A percentile compares a stretch with the other conserved stretches of the same genome.
phyloP scores from a whole-genome alignment of 2,797 vertebrate species.

The Salmo trutta region DNA sequence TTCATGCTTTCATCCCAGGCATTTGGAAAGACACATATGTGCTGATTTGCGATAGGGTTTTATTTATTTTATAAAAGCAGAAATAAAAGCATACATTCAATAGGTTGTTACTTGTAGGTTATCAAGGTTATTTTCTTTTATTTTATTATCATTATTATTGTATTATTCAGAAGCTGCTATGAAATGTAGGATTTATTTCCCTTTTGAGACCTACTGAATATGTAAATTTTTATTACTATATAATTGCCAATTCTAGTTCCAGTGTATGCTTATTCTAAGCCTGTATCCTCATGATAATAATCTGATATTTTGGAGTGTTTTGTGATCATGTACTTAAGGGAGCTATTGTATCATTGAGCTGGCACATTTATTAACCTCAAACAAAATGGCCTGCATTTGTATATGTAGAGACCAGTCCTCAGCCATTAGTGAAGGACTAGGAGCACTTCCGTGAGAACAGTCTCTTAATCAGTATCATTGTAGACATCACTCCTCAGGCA shows the following conservation, averaged over 20 bases:
- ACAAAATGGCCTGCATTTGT: not conserved
- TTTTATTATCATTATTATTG: not conserved
- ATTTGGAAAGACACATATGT: not conserved
- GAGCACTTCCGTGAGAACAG: not conserved
- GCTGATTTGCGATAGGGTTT: no score
- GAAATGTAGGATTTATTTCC: not conserved
- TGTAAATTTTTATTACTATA: no score
- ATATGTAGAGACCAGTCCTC: not conserved
- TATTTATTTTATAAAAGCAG: no score
- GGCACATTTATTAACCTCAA: not conserved
- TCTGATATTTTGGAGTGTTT: not conserved
- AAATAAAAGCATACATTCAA: no score
- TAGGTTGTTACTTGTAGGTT: no score
- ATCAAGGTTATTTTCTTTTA: not conserved
- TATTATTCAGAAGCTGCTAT: not conserved
- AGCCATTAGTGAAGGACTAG: not conserved
- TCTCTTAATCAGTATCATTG: not conserved
- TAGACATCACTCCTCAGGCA: not conserved
- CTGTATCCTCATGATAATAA: not conserved
- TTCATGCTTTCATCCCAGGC: not conserved
- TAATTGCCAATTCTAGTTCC: not conserved
- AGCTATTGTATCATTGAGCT: not conserved
- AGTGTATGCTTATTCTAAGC: not conserved
- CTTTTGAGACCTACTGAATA: no score
- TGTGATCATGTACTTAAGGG: not conserved